These are phyloP conservation scores for Stichodactyla helianthus DNA, from an alignment of 64 coral and sea anemone genomes.

Conservation along the genomic window DNA sequence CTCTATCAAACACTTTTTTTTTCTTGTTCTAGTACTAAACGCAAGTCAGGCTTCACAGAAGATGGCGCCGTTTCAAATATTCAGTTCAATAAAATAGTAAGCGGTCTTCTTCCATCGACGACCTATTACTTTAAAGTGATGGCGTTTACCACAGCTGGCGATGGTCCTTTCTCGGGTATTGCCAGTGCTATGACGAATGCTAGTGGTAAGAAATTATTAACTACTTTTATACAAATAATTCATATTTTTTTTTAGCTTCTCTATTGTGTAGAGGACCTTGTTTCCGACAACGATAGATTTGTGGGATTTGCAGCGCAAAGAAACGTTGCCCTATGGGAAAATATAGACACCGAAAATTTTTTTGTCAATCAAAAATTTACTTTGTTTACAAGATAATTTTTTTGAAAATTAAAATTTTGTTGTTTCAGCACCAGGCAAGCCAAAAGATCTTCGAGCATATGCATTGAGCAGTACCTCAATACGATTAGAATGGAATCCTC, in stretches of 20 bases:
- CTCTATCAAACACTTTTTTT: not conserved
- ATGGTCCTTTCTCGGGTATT: slow-evolving; percentile 39
- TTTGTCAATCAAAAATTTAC: no score
- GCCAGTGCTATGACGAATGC: slow-evolving; percentile 32
- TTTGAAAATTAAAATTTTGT: not conserved
- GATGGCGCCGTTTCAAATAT: not conserved
- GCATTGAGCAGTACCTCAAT: slow-evolving; percentile 6
- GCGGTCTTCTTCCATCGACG: slow-evolving; percentile 12
- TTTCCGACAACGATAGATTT: no score
- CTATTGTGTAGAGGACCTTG: no score
- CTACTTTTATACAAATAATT: no score
- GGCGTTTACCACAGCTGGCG: not conserved
- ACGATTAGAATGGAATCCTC: slow-evolving; percentile 19
- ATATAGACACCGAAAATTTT: no score
- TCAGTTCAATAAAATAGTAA: not conserved
- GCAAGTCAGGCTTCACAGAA: not conserved
- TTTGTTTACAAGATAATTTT: no score
- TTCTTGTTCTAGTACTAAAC: not conserved
- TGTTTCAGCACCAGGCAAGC: slow-evolving; percentile 31
- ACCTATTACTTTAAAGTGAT: slow-evolving; percentile 53
- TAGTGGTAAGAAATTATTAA: slow-evolving; percentile 22
- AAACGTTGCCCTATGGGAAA: no score
- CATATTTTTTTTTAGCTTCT: no score
- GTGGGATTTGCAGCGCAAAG: no score
- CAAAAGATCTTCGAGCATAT: slow-evolving; percentile 3